Conservation (phyloP, 2,113 vertebrate species). For the Megaceryle maxima region DNA sequence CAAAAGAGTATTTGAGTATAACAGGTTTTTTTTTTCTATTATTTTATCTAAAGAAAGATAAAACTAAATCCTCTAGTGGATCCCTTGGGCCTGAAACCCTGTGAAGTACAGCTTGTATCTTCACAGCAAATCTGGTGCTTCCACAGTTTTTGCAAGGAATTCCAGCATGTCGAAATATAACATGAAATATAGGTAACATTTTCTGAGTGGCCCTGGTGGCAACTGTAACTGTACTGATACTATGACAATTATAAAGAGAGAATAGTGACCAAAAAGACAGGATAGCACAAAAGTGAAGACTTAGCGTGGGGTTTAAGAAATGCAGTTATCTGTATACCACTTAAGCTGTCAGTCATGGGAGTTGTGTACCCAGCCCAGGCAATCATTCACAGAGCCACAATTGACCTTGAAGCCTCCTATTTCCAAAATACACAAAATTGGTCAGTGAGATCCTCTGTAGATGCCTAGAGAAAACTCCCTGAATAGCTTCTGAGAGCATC, state of each 20-base stretch:
- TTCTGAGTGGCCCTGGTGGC: not conserved
- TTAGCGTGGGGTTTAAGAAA: not conserved
- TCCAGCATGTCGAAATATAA: not conserved
- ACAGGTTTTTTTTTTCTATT: not conserved
- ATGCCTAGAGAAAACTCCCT: not conserved
- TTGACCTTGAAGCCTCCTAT: not conserved
- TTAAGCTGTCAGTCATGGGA: not conserved
- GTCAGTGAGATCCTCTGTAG: not conserved
- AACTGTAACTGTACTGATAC: not conserved
- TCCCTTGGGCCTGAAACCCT: not conserved
- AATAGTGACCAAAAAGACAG: not conserved
- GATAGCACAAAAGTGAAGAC: not conserved
- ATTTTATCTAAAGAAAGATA: not conserved
- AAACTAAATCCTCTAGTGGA: not conserved
- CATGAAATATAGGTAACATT: accelerated
- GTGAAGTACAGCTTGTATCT: not conserved
- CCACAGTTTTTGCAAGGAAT: not conserved
- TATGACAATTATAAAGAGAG: not conserved
- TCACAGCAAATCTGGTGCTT: not conserved
- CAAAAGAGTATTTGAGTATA: not conserved
- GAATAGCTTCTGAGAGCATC: not conserved
- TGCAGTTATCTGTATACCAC: not conserved
- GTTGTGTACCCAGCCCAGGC: not conserved
- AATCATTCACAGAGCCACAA: not conserved
- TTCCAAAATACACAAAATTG: not conserved